Conservation (phyloP, 1,140 invertebrate genomes). For the Calliphora vicina region DNA sequence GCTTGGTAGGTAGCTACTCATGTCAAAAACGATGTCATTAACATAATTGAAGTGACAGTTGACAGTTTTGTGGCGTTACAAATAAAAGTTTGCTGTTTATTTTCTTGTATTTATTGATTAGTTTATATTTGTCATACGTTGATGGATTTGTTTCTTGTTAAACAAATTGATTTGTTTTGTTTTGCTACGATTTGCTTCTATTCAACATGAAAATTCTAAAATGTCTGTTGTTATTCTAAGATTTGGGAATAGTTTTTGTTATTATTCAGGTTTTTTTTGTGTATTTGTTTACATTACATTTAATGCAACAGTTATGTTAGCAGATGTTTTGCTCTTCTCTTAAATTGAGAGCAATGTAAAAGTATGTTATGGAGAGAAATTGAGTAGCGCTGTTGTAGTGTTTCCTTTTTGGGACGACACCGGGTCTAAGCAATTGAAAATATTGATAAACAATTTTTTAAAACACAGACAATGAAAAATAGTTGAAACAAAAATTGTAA, state of each 20-base stretch:
- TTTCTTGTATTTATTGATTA: not conserved
- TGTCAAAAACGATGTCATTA: not conserved
- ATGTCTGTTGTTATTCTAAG: not conserved
- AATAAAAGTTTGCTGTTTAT: too few relatives aligned
- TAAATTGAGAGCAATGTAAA: not conserved
- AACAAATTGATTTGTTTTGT: not conserved
- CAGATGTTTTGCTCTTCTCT: not conserved
- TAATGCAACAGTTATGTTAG: conserved; percentile 1
- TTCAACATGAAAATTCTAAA: too few relatives aligned
- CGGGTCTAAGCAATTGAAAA: not conserved
- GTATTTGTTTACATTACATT: not conserved
- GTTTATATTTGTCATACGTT: not conserved
- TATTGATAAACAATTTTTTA: not conserved
- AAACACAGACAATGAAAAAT: too few relatives aligned
- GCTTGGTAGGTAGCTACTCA: too few relatives aligned
- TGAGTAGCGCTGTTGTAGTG: not conserved
- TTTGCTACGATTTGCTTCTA: not conserved
- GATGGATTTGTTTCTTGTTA: not conserved
- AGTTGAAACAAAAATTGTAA: not conserved
- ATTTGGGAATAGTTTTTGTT: too few relatives aligned
- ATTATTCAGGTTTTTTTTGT: not conserved
- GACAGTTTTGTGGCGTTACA: not conserved
- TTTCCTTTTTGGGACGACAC: not conserved
- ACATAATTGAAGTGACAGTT: not conserved
- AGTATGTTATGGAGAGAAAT: not conserved